Base-by-base conservation (phyloP, 2,797 vertebrate species). In the Sebastes oblongus region DNA sequence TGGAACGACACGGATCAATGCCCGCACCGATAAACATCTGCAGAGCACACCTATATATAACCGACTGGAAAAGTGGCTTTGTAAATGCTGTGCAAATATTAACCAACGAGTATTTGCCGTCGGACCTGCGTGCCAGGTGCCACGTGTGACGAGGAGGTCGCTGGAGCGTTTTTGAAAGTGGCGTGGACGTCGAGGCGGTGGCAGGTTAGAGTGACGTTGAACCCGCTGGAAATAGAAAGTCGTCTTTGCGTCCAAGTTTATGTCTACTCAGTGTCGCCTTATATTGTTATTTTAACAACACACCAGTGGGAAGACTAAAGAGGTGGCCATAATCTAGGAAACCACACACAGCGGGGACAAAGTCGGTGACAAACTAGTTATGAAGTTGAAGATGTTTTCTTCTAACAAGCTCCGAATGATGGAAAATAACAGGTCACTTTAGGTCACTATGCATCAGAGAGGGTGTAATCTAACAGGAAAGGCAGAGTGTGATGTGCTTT, bases 1-100 rank as follows among this genome's bases (percentile, higher is more conserved):
- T 85, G 88, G 78, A 75, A 72, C 83, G 87, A 85, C 87, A 93
- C 54, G 91, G 93, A 94, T 94, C 93, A 93, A 89, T 94, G 93
- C 86, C 78, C 86, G 9, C 83, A 5, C 5, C 62, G 89, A 94
- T 93, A 91, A 91, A 88, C 90, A 91, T 93, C 92, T 83, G 88
- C 88, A 82, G 67, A 68, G 78, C 85, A 78, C 89, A 90, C 36
- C 36, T 39, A 39, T 39, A 39, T 86, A 81, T 58, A 86, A 88
- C 78, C 5, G 70, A 73, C 65, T 75, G 89, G 83, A 88, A 93
- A 88, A 91, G 89, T 87, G 86, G 88, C 85, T 89, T 86, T 86
- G 88, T 85, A 85, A 90, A 86, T 62, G 86, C 87, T 85, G 78
- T 83, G 89, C 79, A 90, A 93, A 94, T 93, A 93, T 92, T 88